Conservation (phyloP, 2,797 vertebrate species). For the Thamnophis elegans region DNA sequence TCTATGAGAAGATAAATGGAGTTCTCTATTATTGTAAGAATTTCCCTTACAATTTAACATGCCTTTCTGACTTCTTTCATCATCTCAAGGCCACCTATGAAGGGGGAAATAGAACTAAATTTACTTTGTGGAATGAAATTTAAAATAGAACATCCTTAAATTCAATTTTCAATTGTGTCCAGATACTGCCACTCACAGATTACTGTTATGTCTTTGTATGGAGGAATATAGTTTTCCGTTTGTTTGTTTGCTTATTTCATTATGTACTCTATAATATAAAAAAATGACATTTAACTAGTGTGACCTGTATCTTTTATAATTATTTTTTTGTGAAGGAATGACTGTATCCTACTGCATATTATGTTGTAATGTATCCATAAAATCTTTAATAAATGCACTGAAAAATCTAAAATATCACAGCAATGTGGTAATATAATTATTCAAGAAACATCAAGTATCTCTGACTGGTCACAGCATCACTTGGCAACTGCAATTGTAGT, state of each 20-base stretch:
- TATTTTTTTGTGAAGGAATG: not conserved
- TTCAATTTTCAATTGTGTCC: not conserved
- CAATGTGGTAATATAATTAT: not conserved
- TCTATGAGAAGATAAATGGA: not conserved
- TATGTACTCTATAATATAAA: not conserved
- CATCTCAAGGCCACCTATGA: not conserved
- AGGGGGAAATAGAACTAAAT: not conserved
- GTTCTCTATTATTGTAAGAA: not conserved
- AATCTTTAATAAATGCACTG: not conserved
- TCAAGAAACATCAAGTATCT: not conserved
- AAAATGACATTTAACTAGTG: not conserved
- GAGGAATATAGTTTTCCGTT: not conserved
- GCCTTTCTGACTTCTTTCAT: not conserved
- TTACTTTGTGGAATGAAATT: not conserved
- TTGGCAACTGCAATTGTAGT: not conserved
- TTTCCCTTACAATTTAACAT: not conserved
- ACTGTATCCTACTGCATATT: not conserved
- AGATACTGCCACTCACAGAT: not conserved
- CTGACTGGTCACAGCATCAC: not conserved
- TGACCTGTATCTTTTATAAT: not conserved
- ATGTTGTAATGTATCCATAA: not conserved
- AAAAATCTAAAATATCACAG: not conserved
- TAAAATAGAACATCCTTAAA: not conserved
- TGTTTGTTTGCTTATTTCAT: not conserved
- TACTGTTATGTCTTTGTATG: not conserved